These are phyloP conservation scores for Cryptoblepharus egeriae DNA, from an alignment of 2,797 vertebrate genomes.

Conservation along the genomic window DNA sequence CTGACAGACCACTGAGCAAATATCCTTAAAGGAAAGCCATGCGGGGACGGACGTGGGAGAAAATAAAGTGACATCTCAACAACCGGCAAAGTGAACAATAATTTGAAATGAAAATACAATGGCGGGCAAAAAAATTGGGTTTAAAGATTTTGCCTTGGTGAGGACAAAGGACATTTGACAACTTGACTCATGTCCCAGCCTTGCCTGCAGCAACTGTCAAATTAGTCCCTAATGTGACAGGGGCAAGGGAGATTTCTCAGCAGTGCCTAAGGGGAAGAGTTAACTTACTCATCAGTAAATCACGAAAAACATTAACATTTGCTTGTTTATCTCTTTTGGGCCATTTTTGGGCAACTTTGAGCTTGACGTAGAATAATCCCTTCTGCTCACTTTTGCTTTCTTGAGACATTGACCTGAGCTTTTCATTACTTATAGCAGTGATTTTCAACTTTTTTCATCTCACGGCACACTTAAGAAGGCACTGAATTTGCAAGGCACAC, in stretches of 20 bases:
- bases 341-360: not conserved
- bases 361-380: constrained; percentile 15
- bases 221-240: constrained; percentile 67
- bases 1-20: constrained; percentile 46
- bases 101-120: constrained; percentile 62
- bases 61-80: constrained; percentile 44
- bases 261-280: constrained; percentile 64
- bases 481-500: too few species aligned
- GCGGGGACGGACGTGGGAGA: not conserved
- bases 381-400: constrained; percentile 10
- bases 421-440: too few species aligned
- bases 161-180: constrained; percentile 72
- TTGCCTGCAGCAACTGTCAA: constrained; percentile 75
- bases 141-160: constrained; percentile 65
- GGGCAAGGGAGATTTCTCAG: constrained; percentile 59
- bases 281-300: constrained; percentile 61
- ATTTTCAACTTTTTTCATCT: too few species aligned
- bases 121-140: constrained; percentile 54
- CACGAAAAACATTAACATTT: constrained; percentile 67
- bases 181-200: constrained; percentile 69
- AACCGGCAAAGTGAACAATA: constrained; percentile 62
- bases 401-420: not conserved
- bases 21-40: constrained; percentile 38
- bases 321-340: constrained; percentile 10
- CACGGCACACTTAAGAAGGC: too few species aligned